phyloP scores from a whole-genome alignment of 2,797 vertebrate species.

The Carcharodon carcharias region DNA sequence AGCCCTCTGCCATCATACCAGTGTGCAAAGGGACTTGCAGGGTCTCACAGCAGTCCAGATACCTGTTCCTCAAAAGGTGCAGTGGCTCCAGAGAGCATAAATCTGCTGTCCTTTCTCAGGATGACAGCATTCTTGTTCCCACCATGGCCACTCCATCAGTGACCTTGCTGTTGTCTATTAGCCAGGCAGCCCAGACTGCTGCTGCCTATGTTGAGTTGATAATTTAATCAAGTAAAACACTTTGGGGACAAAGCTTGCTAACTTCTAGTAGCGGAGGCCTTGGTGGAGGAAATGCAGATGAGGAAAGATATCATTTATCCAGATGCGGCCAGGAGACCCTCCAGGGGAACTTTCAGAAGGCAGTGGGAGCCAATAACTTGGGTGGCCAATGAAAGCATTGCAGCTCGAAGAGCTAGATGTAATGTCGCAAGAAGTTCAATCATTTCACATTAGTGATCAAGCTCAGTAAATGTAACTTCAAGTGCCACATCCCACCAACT shows the following conservation, averaged over 20 bases:
- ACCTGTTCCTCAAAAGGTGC: not conserved
- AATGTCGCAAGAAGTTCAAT: not conserved
- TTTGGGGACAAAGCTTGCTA: not conserved
- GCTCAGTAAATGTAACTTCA: not conserved
- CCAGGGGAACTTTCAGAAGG: not conserved
- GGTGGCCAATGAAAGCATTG: not conserved
- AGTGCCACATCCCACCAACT: not conserved
- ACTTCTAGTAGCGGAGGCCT: not conserved
- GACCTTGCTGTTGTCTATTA: no score
- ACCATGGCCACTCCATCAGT: no score
- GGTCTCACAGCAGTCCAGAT: not conserved
- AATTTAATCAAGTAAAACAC: not conserved
- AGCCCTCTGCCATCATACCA: not conserved
- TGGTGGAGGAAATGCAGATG: not conserved
- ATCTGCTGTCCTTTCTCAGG: not conserved
- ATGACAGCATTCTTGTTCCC: not conserved
- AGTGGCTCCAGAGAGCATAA: not conserved
- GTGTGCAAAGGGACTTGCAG: not conserved
- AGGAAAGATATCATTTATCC: not conserved
- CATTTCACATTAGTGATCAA: not conserved
- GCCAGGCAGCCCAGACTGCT: no score
- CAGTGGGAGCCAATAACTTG: not conserved
- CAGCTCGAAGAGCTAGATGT: not conserved
- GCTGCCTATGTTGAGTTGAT: no score
- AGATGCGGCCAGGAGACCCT: not conserved